These are phyloP conservation scores for Psittacus erithacus DNA, from an alignment of 2,113 vertebrate genomes.

Conservation along the genomic window DNA sequence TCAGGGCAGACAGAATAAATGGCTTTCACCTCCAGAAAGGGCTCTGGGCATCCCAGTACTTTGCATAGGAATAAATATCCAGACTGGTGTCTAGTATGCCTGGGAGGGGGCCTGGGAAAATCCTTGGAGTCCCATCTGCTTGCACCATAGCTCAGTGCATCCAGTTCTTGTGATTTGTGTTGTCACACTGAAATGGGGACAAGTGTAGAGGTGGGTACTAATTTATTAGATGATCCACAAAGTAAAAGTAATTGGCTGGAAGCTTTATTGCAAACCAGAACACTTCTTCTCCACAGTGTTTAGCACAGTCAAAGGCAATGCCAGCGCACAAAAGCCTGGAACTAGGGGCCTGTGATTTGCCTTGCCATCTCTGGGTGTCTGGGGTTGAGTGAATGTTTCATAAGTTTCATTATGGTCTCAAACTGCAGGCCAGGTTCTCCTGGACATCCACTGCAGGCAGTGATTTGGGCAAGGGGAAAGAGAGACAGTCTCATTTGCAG, in stretches of 20 bases:
- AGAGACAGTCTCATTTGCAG: not conserved
- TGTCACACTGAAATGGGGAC: not conserved
- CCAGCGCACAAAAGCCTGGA: not conserved
- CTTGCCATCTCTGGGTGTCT: not conserved
- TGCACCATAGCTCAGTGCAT: not conserved
- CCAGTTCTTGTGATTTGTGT: not conserved
- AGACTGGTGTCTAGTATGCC: not conserved
- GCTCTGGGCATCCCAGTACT: not conserved
- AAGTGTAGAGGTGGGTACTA: not conserved
- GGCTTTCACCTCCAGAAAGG: not conserved
- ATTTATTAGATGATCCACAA: not conserved
- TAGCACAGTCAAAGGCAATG: not conserved
- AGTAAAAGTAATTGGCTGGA: not conserved
- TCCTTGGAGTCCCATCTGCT: not conserved
- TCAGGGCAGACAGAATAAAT: not conserved
- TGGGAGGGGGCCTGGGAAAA: not conserved
- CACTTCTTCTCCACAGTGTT: not conserved
- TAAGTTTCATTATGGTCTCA: slow-evolving; percentile 3
- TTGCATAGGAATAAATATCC: not conserved
- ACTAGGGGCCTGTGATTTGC: slow-evolving; percentile 12
- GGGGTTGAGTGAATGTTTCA: not conserved
- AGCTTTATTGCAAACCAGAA: slow-evolving; percentile 1
- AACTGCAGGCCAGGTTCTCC: slow-evolving; percentile 11
- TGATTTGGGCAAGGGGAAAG: not conserved
- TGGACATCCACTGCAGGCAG: not conserved